These are phyloP conservation scores for Cataglyphis altisquamis DNA, from an alignment of 2,888 invertebrate genomes.

Conservation along the genomic window DNA sequence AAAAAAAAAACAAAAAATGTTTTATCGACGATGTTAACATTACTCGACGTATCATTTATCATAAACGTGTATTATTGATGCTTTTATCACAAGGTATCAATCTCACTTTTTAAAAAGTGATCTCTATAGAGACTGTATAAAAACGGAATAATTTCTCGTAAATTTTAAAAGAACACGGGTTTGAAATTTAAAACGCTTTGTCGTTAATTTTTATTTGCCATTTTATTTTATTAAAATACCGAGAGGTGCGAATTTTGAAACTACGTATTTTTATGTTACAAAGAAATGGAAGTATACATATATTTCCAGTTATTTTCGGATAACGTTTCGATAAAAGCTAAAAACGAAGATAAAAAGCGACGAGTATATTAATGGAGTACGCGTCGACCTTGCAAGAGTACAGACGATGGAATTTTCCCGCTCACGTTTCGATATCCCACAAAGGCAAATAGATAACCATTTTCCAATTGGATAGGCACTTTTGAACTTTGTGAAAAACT, in stretches of 20 bases:
- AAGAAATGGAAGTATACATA: neutral
- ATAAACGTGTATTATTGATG: slow-evolving; percentile 18
- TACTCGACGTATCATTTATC: slow-evolving; percentile 40
- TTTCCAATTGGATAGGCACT: slow-evolving; percentile 45
- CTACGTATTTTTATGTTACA: neutral
- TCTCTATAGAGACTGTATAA: slow-evolving; percentile 7
- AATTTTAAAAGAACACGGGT: neutral
- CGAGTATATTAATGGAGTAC: neutral
- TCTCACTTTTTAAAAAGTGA: neutral
- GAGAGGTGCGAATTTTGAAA: neutral
- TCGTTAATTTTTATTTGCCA: neutral
- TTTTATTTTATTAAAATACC: neutral
- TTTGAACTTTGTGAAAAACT: slow-evolving; percentile 40
- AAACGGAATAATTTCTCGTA: neutral
- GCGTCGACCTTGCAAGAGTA: slow-evolving; percentile 20
- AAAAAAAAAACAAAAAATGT: slow-evolving; percentile 9
- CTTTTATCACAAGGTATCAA: neutral
- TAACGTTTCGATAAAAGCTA: neutral
- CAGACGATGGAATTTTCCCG: slow-evolving; percentile 28
- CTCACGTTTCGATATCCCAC: slow-evolving; percentile 11
- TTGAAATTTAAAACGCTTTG: neutral
- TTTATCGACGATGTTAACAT: neutral
- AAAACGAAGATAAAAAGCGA: neutral
- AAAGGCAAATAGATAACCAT: slow-evolving; percentile 30
- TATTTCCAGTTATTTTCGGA: neutral